These are phyloP conservation scores for Xiphophorus hellerii DNA, from an alignment of 2,113 vertebrate species.

Conservation along the genomic window DNA sequence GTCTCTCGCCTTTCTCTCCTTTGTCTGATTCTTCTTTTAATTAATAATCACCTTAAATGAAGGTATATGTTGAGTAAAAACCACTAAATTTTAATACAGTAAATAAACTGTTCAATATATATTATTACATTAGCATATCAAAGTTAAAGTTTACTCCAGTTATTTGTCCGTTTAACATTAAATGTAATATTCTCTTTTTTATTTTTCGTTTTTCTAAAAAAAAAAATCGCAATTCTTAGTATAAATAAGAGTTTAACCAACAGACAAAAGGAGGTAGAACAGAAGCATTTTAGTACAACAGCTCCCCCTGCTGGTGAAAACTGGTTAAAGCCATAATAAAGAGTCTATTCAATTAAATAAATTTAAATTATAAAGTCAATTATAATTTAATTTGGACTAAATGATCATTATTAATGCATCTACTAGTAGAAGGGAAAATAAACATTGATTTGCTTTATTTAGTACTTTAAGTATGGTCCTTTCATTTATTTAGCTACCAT, in stretches of 20 bases:
- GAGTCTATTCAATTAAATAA: background rate
- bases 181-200: background rate
- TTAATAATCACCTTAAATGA: background rate
- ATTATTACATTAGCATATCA: background rate
- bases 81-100: background rate
- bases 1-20: constrained; percentile 20
- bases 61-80: background rate
- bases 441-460: background rate
- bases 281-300: background rate
- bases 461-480: no score
- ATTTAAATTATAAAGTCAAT: background rate
- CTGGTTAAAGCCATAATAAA: no score
- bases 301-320: background rate
- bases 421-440: no score
- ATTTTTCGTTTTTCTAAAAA: background rate
- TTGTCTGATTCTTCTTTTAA: constrained; percentile 32
- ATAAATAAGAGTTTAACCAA: background rate
- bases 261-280: background rate
- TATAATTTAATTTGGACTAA: background rate
- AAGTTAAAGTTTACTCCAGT: background rate
- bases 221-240: no score
- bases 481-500: no score
- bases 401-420: background rate
- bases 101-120: background rate
- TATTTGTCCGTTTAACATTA: background rate